Conservation (phyloP, 2,113 vertebrate genomes). For the Pandion haliaetus region DNA sequence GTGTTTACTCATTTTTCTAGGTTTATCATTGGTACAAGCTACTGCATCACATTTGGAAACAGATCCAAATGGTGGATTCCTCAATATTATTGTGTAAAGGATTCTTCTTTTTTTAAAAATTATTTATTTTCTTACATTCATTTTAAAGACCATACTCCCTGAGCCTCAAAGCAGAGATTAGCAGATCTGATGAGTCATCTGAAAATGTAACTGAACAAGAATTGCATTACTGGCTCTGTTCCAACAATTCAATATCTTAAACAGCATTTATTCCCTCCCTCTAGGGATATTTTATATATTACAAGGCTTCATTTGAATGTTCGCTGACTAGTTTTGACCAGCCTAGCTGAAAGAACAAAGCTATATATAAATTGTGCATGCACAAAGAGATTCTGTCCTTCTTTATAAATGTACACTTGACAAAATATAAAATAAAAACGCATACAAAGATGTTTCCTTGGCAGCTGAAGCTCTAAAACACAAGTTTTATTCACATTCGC, state of each 20-base stretch:
- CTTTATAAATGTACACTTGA: background rate
- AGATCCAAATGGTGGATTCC: background rate
- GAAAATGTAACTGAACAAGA: slow-evolving; percentile 27
- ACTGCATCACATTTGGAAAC: background rate
- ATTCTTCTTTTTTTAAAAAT: background rate
- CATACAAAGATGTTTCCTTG: background rate
- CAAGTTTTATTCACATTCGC: background rate
- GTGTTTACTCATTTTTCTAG: background rate
- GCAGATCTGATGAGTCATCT: slow-evolving; percentile 47
- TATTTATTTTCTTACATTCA: background rate
- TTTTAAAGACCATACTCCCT: background rate
- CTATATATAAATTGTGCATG: background rate
- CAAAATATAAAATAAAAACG: slow-evolving; percentile 9
- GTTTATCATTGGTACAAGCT: background rate
- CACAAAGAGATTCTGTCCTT: slow-evolving; percentile 4
- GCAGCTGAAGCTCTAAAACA: background rate
- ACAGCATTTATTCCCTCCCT: slow-evolving; percentile 30
- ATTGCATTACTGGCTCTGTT: slow-evolving; percentile 29
- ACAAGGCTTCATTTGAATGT: slow-evolving; percentile 19
- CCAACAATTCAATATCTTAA: slow-evolving; percentile 60
- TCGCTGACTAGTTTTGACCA: slow-evolving; percentile 12
- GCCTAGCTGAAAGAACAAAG: slow-evolving; percentile 24
- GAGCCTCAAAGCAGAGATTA: background rate
- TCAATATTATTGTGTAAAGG: background rate
- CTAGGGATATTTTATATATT: slow-evolving; percentile 19